Evolutionary conservation across 2,888 invertebrate genomes (phyloP).

Genomic region (Catocala sponsa): DNA sequence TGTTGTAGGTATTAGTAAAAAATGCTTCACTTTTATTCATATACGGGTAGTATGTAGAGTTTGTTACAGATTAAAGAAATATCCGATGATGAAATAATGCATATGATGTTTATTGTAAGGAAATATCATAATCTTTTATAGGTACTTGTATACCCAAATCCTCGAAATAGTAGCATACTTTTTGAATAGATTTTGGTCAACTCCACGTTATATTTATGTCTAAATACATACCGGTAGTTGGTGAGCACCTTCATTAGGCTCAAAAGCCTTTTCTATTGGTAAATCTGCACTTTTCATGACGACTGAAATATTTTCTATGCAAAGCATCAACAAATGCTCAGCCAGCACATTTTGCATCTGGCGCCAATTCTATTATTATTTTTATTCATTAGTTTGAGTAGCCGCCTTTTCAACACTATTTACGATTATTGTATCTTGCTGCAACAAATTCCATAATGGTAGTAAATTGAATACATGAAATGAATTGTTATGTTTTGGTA

Average conservation of each 20-base stretch:
- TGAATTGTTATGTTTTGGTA: too few species aligned
- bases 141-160: too few species aligned
- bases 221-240: conserved; percentile 55
- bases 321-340: not conserved
- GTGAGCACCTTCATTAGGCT: conserved; percentile 73
- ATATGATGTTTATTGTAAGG: too few species aligned
- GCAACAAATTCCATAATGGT: too few species aligned
- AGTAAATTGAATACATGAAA: too few species aligned
- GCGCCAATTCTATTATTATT: conserved; percentile 36
- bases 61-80: not conserved
- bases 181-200: too few species aligned
- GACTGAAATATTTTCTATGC: conserved; percentile 12
- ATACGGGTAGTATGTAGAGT: conserved; percentile 7
- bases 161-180: too few species aligned
- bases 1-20: too few species aligned
- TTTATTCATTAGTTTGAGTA: not conserved
- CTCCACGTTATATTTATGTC: too few species aligned
- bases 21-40: not conserved
- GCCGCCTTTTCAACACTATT: not conserved
- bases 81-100: too few species aligned
- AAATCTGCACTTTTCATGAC: conserved; percentile 67
- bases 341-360: conserved; percentile 25
- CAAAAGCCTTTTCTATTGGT: conserved; percentile 69
- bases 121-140: too few species aligned
- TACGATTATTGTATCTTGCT: not conserved